Evolutionary conservation across 1,140 invertebrate genomes (phyloP).

Genomic region (Drosophila burlai): DNA sequence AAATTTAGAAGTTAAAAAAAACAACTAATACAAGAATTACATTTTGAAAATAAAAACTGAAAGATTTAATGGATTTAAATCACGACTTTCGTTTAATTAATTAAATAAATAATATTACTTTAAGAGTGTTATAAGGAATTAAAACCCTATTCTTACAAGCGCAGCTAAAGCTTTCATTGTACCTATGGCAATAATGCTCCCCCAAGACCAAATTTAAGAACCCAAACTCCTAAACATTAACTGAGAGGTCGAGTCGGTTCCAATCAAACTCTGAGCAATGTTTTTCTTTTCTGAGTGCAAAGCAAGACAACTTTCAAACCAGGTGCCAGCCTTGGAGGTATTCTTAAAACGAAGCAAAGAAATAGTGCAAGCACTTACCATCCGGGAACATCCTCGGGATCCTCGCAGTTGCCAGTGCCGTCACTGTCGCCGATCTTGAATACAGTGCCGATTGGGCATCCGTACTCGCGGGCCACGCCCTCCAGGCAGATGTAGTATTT

Average conservation of each 20-base stretch:
- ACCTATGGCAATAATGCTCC: neutral
- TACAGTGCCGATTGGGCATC: slow-evolving; percentile 97
- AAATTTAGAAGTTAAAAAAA: neutral
- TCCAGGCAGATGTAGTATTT: slow-evolving; percentile 98
- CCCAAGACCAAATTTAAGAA: neutral
- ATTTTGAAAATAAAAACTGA: no score
- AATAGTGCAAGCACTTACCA: slow-evolving; percentile 89
- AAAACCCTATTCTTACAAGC: neutral
- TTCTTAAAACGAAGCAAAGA: neutral
- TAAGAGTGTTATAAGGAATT: neutral
- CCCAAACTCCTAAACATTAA: neutral
- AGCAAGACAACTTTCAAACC: slow-evolving; percentile 60
- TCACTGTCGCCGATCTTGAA: slow-evolving; percentile 97
- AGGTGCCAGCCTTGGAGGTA: slow-evolving; percentile 38
- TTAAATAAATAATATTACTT: neutral
- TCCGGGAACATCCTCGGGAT: slow-evolving; percentile 96
- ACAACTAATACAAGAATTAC: neutral
- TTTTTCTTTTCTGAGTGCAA: slow-evolving; percentile 20
- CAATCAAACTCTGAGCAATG: neutral
- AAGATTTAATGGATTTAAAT: neutral
- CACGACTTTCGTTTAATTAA: neutral
- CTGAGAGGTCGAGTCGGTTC: neutral
- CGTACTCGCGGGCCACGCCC: slow-evolving; percentile 95
- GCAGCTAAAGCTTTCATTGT: neutral
- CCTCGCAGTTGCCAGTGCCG: slow-evolving; percentile 95